Conservation (phyloP, 2,888 invertebrate genomes). For the Drosophila villosipedis region DNA sequence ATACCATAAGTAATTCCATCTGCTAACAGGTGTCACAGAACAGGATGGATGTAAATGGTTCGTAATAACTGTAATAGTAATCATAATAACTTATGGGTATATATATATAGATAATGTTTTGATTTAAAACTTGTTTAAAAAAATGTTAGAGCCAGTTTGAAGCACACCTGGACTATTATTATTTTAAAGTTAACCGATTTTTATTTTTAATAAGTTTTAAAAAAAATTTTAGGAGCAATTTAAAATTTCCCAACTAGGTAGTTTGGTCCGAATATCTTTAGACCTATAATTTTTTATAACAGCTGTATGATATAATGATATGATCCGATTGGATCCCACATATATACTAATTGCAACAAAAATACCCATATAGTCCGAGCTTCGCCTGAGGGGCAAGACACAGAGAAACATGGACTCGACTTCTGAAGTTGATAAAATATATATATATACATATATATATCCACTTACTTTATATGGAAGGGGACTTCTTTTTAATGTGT, state of each 20-base stretch:
- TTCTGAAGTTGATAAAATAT: neutral
- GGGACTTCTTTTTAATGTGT: neutral
- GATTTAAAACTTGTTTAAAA: neutral
- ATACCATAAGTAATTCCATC: too few relatives aligned
- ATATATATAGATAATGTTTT: neutral
- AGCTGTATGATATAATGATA: neutral
- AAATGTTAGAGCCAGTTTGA: neutral
- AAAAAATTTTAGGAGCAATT: neutral
- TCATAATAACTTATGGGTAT: too few relatives aligned
- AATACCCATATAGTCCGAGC: neutral
- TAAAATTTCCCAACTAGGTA: neutral
- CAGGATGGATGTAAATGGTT: too few relatives aligned
- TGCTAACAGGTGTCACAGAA: too few relatives aligned
- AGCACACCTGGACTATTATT: neutral
- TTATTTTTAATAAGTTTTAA: neutral
- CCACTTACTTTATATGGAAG: too few relatives aligned
- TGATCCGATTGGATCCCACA: neutral
- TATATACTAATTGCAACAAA: neutral
- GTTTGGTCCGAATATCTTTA: neutral
- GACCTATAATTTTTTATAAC: neutral
- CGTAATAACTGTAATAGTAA: too few relatives aligned
- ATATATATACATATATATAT: neutral
- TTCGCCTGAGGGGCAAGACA: neutral
- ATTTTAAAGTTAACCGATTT: neutral
- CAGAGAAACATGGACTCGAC: neutral